A percentile compares a stretch with the other conserved stretches of the same genome.
Conservation (phyloP, 2,888 invertebrate species). For the Erebia aethiops region DNA sequence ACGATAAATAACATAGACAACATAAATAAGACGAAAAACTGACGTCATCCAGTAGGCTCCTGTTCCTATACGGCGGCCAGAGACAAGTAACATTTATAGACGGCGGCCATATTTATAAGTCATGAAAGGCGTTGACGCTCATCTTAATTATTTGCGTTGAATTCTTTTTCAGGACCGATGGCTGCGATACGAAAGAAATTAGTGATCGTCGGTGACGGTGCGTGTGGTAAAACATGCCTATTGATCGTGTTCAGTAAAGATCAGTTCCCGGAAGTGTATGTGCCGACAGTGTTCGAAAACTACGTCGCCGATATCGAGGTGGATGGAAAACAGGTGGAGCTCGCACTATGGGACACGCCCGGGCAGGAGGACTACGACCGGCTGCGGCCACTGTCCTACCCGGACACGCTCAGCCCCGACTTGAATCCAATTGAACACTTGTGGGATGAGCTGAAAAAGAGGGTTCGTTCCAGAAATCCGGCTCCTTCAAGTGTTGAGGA, state of each 20-base stretch:
- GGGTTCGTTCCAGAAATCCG: no score
- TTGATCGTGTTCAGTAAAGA: slow-evolving; percentile 99
- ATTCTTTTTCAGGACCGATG: slow-evolving; percentile 87
- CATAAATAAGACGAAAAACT: no score
- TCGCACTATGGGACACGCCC: slow-evolving; percentile 98
- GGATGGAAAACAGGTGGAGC: slow-evolving; percentile 97
- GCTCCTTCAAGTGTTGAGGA: no score
- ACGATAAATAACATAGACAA: no score
- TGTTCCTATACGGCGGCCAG: no score
- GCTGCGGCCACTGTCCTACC: slow-evolving; percentile 97
- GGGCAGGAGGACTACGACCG: slow-evolving; percentile 99
- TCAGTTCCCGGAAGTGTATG: slow-evolving; percentile 99
- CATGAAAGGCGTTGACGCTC: slow-evolving; percentile 87
- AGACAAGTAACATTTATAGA: no score
- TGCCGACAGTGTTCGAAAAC: slow-evolving; percentile 99
- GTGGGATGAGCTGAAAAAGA: no score
- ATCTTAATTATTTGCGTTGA: slow-evolving; percentile 81
- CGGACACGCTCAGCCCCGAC: no score
- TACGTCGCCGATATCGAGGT: slow-evolving; percentile 99
- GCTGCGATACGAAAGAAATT: slow-evolving; percentile 98
- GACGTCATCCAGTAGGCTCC: no score
- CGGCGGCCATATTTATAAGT: slow-evolving; percentile 86
- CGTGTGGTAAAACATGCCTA: slow-evolving; percentile 99
- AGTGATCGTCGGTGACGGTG: slow-evolving; percentile 99
- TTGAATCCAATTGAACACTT: no score